Evolutionary conservation across 2,888 invertebrate species (phyloP).

Genomic region (Caenorhabditis sp.): DNA sequence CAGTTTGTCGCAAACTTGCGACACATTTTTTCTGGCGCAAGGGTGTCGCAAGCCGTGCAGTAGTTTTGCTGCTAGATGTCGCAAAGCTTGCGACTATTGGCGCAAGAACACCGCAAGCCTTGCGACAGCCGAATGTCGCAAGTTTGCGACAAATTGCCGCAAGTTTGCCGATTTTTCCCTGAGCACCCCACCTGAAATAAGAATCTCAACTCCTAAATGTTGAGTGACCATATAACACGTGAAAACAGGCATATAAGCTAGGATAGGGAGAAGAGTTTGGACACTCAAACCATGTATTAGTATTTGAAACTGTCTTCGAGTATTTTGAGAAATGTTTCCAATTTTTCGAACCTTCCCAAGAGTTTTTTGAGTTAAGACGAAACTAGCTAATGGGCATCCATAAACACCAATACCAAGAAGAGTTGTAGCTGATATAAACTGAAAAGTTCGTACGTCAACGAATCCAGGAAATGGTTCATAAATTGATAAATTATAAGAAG

Average conservation of each 20-base stretch:
- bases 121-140: too few relatives aligned
- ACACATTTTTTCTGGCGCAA: too few relatives aligned
- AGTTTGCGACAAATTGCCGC: too few relatives aligned
- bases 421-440: not conserved
- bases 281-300: slow-evolving; percentile 18
- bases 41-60: too few relatives aligned
- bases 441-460: not conserved
- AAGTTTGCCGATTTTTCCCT: too few relatives aligned
- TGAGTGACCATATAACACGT: slow-evolving; percentile 26
- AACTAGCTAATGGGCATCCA: not conserved
- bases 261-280: slow-evolving; percentile 27
- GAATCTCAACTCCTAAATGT: slow-evolving; percentile 15
- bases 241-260: slow-evolving; percentile 36
- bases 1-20: too few relatives aligned
- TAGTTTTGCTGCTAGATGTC: too few relatives aligned
- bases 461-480: not conserved
- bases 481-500: not conserved
- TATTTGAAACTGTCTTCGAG: not conserved
- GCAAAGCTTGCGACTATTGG: too few relatives aligned
- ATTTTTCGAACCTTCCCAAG: not conserved
- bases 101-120: too few relatives aligned
- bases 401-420: not conserved
- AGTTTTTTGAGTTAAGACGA: not conserved
- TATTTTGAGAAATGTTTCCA: not conserved
- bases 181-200: slow-evolving; percentile 8